Evolutionary conservation across 2,797 vertebrate genomes (phyloP), one percentile per base, ranked within the genome.

Genomic region (Champsocephalus gunnari): DNA sequence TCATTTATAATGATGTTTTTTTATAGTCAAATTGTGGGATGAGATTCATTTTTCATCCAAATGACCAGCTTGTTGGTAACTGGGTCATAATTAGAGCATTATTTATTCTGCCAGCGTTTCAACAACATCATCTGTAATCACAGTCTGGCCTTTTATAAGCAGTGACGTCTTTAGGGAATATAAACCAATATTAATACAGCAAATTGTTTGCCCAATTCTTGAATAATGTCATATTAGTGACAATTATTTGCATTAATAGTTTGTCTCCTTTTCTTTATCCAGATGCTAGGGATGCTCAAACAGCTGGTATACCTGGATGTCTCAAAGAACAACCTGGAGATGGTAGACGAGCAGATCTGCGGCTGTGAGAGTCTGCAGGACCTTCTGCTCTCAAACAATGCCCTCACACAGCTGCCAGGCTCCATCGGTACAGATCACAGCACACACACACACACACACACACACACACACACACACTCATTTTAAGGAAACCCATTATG

Each of bases 311-410:
- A 99, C 90, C 93, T 99, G 90, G 98, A 99, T 70, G 94, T 98
- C 89, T 99, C 98, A 68, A 99, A 99, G 93, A 99, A 99, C 94
- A 98, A 95, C 89, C 91, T 99, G 90, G 98, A 99, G 92, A 95
- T 96, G 92, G 93, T 99, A 43, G 98, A 99, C 73, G 97, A 99
- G 92, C 97, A 97, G 87, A 96, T 99, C 93, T 96, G 96, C 12
- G 96, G 96, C 81, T 99, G 98, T 92, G 98, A 99, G 90, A 98
- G 89, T 82, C 94, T 99, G 56, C 97, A 99, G 89, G 98, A 99
- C 77, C 90, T 99, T 10, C 92, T 99, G 54, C 94, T 99, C 47
- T 99, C 98, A 78, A 99, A 96, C 92, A 99, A 99, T 71, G 94
- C 97, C 38, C 96, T 99, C 84, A 96, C 98, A 56, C 98, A 99